These are phyloP conservation scores for Nemoura dubitans DNA, from an alignment of 2,888 invertebrate genomes.

Conservation along the genomic window DNA sequence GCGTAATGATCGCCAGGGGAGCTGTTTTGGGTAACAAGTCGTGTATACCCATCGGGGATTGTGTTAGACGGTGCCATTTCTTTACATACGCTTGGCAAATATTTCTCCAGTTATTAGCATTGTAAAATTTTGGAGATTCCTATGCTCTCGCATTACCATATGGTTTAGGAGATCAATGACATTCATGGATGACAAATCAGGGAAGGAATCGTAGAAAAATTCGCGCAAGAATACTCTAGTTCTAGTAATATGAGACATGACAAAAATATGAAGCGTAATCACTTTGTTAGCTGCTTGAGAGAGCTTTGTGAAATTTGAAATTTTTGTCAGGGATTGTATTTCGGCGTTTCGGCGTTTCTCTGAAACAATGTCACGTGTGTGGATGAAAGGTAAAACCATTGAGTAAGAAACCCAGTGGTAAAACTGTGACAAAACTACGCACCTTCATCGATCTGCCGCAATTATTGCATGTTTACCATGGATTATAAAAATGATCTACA, in stretches of 20 bases:
- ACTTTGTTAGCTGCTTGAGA: neutral
- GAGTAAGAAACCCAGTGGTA: too few species aligned
- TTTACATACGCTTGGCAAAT: neutral
- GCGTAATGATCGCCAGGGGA: neutral
- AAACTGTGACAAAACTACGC: too few species aligned
- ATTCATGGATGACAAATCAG: neutral
- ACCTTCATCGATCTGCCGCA: neutral
- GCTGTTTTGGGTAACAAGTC: neutral
- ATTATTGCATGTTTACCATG: neutral
- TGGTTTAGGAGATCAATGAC: neutral
- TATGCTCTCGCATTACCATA: neutral
- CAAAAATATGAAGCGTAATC: neutral
- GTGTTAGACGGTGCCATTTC: neutral
- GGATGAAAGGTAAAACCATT: neutral
- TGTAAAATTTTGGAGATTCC: neutral
- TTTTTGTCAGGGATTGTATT: neutral
- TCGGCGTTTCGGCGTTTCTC: neutral
- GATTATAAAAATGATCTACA: slow-evolving; percentile 3
- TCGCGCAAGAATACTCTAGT: neutral
- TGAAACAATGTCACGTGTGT: neutral
- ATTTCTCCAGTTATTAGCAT: neutral
- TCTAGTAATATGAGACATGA: neutral
- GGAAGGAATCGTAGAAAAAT: neutral
- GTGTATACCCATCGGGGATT: neutral
- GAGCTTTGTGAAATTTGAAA: neutral